Conservation (phyloP, 2,113 vertebrate species). For the Rhegmatorhina hoffmannsi region DNA sequence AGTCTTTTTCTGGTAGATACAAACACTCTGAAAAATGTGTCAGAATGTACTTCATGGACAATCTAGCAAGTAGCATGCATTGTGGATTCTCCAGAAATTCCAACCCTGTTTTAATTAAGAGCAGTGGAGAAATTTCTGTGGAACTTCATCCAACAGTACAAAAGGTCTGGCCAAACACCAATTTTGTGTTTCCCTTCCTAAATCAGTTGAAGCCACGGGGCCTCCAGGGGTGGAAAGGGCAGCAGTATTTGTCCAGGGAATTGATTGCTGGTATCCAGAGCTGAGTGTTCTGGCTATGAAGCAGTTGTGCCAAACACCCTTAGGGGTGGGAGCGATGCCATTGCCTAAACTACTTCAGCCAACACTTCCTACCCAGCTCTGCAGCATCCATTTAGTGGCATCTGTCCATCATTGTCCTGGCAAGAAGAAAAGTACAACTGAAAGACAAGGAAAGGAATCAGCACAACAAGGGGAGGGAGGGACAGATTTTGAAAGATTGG, state of each 20-base stretch:
- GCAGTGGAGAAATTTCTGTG: neutral
- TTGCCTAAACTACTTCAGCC: neutral
- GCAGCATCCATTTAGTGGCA: neutral
- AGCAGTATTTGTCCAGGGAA: neutral
- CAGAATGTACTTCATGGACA: slow-evolving; percentile 33
- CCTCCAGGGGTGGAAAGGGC: neutral
- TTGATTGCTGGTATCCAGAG: neutral
- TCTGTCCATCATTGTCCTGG: neutral
- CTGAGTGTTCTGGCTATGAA: neutral
- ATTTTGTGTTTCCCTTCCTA: neutral
- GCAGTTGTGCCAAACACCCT: slow-evolving; percentile 12
- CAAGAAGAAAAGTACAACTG: neutral
- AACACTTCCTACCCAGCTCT: neutral
- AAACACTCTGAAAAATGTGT: slow-evolving; percentile 3
- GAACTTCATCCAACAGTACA: neutral
- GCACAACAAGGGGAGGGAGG: neutral
- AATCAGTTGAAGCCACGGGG: neutral
- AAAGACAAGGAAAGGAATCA: neutral
- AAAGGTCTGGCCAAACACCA: neutral
- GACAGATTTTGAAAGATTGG: neutral
- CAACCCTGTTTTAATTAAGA: neutral
- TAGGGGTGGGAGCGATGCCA: neutral
- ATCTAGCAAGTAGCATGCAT: neutral
- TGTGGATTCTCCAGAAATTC: slow-evolving; percentile 24
- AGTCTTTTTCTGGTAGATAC: slow-evolving; percentile 33